Evolutionary conservation across 1,140 invertebrate genomes (phyloP).

Genomic region (Ganaspis sp.): DNA sequence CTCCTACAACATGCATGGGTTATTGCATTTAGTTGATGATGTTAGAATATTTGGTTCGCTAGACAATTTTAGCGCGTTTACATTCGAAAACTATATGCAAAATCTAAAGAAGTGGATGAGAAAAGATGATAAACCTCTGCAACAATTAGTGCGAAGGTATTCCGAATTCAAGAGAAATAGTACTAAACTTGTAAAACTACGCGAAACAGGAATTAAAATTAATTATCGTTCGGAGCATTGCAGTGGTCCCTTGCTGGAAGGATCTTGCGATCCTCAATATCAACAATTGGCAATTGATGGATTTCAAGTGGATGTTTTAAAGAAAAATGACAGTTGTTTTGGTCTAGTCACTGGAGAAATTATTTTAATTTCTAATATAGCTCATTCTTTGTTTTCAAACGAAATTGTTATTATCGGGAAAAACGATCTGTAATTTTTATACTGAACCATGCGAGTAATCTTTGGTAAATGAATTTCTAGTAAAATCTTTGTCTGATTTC

Average conservation of each 20-base stretch:
- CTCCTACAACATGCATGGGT: constrained; percentile 59
- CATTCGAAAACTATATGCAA: constrained; percentile 73
- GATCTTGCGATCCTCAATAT: neutral
- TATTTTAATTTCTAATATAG: neutral
- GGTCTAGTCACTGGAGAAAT: neutral
- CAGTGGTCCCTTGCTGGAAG: neutral
- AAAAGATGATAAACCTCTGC: constrained; percentile 53
- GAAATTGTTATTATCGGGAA: neutral
- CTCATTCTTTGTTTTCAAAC: neutral
- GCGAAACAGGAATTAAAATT: neutral
- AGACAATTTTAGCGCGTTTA: constrained; percentile 60
- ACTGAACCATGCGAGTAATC: too few species aligned
- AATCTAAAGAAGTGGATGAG: constrained; percentile 64
- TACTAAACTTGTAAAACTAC: neutral
- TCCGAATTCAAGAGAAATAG: constrained; percentile 24
- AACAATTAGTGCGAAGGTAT: constrained; percentile 50
- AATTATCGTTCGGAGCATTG: neutral
- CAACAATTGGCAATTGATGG: neutral
- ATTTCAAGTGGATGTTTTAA: neutral
- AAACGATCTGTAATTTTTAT: too few species aligned
- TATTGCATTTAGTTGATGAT: constrained; percentile 71
- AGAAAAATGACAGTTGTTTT: neutral
- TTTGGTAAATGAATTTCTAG: too few species aligned
- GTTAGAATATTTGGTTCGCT: constrained; percentile 63
- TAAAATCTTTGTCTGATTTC: too few species aligned